Evolutionary conservation across 2,113 vertebrate genomes (phyloP).

Genomic region (Todiramphus saurophagus): DNA sequence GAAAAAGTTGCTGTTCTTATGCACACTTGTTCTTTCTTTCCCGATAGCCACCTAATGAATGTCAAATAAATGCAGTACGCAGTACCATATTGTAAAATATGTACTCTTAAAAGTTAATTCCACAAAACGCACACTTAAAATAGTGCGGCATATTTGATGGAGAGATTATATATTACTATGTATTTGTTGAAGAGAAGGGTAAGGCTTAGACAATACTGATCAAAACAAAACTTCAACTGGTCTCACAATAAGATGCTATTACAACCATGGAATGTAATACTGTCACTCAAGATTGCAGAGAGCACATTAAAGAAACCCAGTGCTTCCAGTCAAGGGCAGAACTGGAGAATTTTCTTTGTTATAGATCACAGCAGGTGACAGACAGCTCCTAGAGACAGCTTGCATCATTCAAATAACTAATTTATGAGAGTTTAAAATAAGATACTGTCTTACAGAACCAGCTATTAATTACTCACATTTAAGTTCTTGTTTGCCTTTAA

Average conservation of each 20-base stretch:
- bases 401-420: conserved; percentile 30
- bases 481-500: neutral
- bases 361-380: conserved; percentile 5
- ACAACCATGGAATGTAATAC: neutral
- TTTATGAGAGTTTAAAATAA: conserved; percentile 44
- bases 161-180: neutral
- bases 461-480: neutral
- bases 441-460: neutral
- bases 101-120: neutral
- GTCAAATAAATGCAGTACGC: neutral
- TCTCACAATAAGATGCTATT: neutral
- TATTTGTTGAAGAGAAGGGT: neutral
- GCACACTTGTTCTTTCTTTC: neutral
- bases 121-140: neutral
- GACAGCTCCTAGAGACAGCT: conserved; percentile 40
- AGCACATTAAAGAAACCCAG: neutral
- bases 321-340: neutral
- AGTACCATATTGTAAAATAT: neutral
- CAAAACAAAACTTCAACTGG: neutral
- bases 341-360: neutral
- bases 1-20: neutral
- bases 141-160: fast-evolving
- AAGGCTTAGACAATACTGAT: neutral
- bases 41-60: neutral
- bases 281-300: neutral